These are phyloP conservation scores for Spicauda simplicius DNA, from an alignment of 2,888 invertebrate species.

Conservation along the genomic window DNA sequence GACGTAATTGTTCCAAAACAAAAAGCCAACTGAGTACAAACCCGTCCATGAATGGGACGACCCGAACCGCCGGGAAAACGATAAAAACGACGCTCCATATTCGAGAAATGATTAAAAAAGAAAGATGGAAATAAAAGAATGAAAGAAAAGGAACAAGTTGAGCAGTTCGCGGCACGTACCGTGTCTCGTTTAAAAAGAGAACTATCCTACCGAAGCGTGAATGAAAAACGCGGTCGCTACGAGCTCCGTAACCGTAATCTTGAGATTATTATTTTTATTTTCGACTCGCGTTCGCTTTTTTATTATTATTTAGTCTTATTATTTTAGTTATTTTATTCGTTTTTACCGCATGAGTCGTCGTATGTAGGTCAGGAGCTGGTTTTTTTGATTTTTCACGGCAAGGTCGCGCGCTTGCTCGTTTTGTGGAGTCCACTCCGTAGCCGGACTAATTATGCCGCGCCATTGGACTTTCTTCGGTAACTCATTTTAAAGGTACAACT, in stretches of 20 bases:
- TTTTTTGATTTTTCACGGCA: slow-evolving; percentile 78
- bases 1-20: slow-evolving; percentile 70
- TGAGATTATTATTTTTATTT: slow-evolving; percentile 82
- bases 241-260: slow-evolving; percentile 76
- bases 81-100: slow-evolving; percentile 82
- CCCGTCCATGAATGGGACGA: slow-evolving; percentile 66
- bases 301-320: slow-evolving; percentile 77
- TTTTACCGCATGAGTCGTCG: slow-evolving; percentile 67
- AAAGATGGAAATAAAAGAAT: slow-evolving; percentile 55
- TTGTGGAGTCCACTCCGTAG: slow-evolving; percentile 48
- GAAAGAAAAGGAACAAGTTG: slow-evolving; percentile 68
- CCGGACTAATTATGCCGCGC: slow-evolving; percentile 63
- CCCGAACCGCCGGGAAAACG: slow-evolving; percentile 74
- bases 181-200: slow-evolving; percentile 77
- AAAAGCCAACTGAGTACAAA: slow-evolving; percentile 50
- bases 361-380: slow-evolving; percentile 81
- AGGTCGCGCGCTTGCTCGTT: slow-evolving; percentile 71
- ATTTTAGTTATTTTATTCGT: slow-evolving; percentile 72
- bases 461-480: slow-evolving; percentile 24
- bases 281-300: slow-evolving; percentile 63
- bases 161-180: slow-evolving; percentile 75
- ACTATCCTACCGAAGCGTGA: slow-evolving; percentile 81
- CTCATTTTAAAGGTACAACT: neutral
- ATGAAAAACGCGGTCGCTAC: slow-evolving; percentile 78
- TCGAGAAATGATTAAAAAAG: slow-evolving; percentile 84